A percentile compares a stretch with the other conserved stretches of the same genome.
phyloP scores from a whole-genome alignment of 2,797 vertebrate species.

The Babyrousa celebensis region DNA sequence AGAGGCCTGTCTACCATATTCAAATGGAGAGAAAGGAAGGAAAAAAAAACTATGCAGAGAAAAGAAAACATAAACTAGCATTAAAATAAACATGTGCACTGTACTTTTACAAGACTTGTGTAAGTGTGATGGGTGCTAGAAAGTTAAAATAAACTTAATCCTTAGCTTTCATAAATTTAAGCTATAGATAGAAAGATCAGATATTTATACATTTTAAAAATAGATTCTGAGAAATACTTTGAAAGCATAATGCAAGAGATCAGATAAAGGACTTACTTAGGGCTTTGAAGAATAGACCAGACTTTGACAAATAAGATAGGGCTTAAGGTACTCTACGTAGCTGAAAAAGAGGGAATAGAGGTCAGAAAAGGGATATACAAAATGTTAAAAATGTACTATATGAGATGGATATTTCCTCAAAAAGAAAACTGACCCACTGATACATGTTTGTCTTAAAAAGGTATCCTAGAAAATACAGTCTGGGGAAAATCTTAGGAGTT shows the following conservation, averaged over 20 bases:
- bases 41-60: neutral
- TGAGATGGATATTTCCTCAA: neutral
- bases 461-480: neutral
- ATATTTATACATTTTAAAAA: neutral
- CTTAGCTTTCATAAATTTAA: constrained; percentile 24
- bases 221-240: neutral
- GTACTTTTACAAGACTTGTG: neutral
- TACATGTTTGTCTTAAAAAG: neutral
- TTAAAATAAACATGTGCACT: neutral
- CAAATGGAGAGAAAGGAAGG: neutral
- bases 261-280: neutral
- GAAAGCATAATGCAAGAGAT: neutral
- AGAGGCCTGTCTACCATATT: neutral
- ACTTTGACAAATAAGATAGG: neutral
- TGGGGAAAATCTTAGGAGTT: neutral
- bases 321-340: neutral
- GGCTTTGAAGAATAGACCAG: neutral
- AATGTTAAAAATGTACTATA: neutral
- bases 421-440: neutral
- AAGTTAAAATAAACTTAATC: neutral
- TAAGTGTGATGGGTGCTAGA: neutral
- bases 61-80: neutral
- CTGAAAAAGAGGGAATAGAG: neutral
- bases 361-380: neutral
- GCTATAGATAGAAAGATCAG: neutral